Evolutionary conservation across 2,888 invertebrate species (phyloP), one percentile per base, ranked within the genome.

Genomic region (Ligdia adustata): DNA sequence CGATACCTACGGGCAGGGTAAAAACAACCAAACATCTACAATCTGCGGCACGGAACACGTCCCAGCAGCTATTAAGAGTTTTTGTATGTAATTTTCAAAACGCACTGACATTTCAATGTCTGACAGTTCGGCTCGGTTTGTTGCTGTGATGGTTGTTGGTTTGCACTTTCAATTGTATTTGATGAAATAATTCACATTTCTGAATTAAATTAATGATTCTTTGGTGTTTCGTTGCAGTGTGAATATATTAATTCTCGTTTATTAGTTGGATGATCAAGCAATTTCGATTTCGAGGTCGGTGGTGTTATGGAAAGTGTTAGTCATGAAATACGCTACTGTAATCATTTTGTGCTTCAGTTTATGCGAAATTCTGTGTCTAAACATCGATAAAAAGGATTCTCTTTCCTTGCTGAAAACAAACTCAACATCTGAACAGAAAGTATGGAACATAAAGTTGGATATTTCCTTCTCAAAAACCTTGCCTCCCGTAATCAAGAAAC

Each of bases 361-460:
- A 57, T 70, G 74, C 75, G 71, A 80, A 70, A 76, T 72, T 66
- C 63, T 72, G 54, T 71, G 75, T 37, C 60, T 66, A 39, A 63
- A 61, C 55, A 56, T 65, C 11, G 80, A 79, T 28, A 85, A 75
- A 72, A 57, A 64, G 28, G 82, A 86, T 48, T 57, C 73, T 37
- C 57, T 70, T 46, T 71, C 79, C 42, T 55, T 69, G 26, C 37
- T 71, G 7, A 88, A 85, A 62, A 58, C 66, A 7, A 87, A 86
- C 60, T 65, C 77, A 2, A 73, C 84, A 12, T 69, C 79, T 1
- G 87, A 85, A 55, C 79, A 79, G 60, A 88, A 85, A 62, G 67
- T 72, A 75, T 89, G 87, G 88, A 83, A 82, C 48, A 84, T 89
- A 67, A 85, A 82, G 70, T 73, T 89, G 50, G 82, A 88, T 58